Evolutionary conservation across 2,888 invertebrate genomes (phyloP), one percentile per base, ranked within the genome.

Genomic region (Lordiphosa andalusiaca): DNA sequence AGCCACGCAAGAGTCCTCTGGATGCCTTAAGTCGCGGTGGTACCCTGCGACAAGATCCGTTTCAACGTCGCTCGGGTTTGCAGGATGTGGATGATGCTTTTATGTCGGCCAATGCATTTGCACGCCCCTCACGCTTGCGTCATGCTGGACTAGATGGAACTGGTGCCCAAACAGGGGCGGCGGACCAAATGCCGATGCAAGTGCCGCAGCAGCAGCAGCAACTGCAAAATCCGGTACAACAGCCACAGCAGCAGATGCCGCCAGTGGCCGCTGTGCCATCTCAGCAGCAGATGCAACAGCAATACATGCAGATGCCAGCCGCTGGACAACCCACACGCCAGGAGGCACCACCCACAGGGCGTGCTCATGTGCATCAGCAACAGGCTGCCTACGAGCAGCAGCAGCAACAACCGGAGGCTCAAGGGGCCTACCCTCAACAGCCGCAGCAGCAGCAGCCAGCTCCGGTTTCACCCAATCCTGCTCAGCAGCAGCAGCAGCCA

Each of bases 31-130:
- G 88, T 30, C 87, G 85, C 6, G 63, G 47, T n/a, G 57, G 51
- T 6, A 16, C 13, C 23, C 13, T 60, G 1, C 85, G 76, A 4
- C 80, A 75, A 52, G 72, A 80, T 51, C 60, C 57, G 4, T 59
- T 76, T 33, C 87, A 85, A 48, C 87, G 86, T 12, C 84, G 88
- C 49, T 88, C 87, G 51, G 87, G 87, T 3, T 51, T 87, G 23
- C 87, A 87, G 75, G 87, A 87, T 62, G 87, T 87, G 5, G 87
- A 87, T 54, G 87, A 87, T 2, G 67, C 75, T 3, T 87, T 84
- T 49, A 12, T 87, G 33, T 81, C 84, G 0, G 50, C 66, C 7
- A 87, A 87, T 67, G 48, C 80, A 3, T 87, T 87, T 66, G 69
- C 84, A 0, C 83, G 83, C 16, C 77, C 80, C 0, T 7, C 74